Base-by-base conservation (phyloP, 2,888 invertebrate genomes). In the Acanthoscelides obtectus region DNA sequence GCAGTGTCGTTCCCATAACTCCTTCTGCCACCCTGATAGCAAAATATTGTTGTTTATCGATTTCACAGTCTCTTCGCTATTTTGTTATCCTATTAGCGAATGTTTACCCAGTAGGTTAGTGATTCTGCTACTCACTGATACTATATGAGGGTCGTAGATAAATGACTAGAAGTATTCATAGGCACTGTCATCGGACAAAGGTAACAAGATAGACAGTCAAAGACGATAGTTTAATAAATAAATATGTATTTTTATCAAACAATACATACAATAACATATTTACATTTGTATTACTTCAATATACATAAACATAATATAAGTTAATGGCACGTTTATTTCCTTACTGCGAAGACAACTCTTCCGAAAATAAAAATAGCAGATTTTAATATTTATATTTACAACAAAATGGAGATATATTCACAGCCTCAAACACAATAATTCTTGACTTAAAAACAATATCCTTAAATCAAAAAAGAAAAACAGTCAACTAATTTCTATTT, bases 161-260 rank as follows among this genome's bases (percentile, higher is more conserved):
- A n/a, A n/a, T n/a, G n/a, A n/a, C n/a, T n/a, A n/a, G n/a, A n/a
- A n/a, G n/a, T n/a, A n/a, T n/a, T n/a, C n/a, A n/a, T n/a, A n/a
- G n/a, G n/a, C n/a, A n/a, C n/a, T n/a, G n/a, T n/a, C n/a, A n/a
- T n/a, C n/a, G n/a, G n/a, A n/a, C n/a, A n/a, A n/a, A n/a, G n/a
- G n/a, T n/a, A n/a, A n/a, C n/a, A n/a, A n/a, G n/a, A n/a, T n/a
- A n/a, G n/a, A n/a, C 45, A 45, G 17, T 45, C 1, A 45, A 71
- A 72, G 71, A 67, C 45, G 20, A 19, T 64, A 6, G 64, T 8
- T 22, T 79, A 80, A 80, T 81, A 81, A 82, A 82, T 82, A 82
- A 82, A 82, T 81, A 80, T 77, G 78, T 81, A 80, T 82, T 80
- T 81, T 80, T 81, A 82, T 82, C 79, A 81, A 81, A 81, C 81